Evolutionary conservation across 2,797 vertebrate species (phyloP).

Genomic region (Hippocampus kuda): DNA sequence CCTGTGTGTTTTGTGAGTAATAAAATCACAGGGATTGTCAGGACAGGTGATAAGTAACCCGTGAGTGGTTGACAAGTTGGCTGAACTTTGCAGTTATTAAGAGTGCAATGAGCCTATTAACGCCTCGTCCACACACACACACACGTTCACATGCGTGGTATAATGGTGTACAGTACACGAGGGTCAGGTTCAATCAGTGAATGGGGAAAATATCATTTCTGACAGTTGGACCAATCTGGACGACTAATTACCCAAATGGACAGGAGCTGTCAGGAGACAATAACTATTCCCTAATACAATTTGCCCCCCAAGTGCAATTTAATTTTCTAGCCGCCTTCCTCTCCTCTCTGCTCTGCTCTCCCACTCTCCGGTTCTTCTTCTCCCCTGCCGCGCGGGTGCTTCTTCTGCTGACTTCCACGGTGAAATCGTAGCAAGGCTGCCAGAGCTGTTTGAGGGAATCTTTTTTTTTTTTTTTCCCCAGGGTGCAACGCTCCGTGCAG

Average conservation of each 20-base stretch:
- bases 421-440: not conserved
- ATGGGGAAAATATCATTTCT: slow-evolving; percentile 61
- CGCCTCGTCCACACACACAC: not conserved
- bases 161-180: slow-evolving; percentile 8
- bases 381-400: slow-evolving; percentile 10
- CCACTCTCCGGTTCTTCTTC: slow-evolving; percentile 32
- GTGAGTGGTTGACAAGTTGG: not conserved
- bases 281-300: slow-evolving; percentile 94
- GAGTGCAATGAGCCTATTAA: not conserved
- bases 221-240: slow-evolving; percentile 64
- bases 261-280: slow-evolving; percentile 78
- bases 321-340: slow-evolving; percentile 74
- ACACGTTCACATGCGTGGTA: not conserved
- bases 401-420: slow-evolving; percentile 30
- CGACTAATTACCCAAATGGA: slow-evolving; percentile 93
- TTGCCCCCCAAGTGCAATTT: slow-evolving; percentile 96
- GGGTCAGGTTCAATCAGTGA: slow-evolving; percentile 59
- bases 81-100: not conserved
- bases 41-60: not conserved
- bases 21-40: not conserved
- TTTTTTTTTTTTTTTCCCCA: not conserved
- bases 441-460: not conserved
- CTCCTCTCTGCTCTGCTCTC: slow-evolving; percentile 47
- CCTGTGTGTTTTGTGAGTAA: not conserved
- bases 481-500: slow-evolving; percentile 2